Evolutionary conservation across 1,140 invertebrate genomes (phyloP).

Genomic region (Anthonomus grandis): DNA sequence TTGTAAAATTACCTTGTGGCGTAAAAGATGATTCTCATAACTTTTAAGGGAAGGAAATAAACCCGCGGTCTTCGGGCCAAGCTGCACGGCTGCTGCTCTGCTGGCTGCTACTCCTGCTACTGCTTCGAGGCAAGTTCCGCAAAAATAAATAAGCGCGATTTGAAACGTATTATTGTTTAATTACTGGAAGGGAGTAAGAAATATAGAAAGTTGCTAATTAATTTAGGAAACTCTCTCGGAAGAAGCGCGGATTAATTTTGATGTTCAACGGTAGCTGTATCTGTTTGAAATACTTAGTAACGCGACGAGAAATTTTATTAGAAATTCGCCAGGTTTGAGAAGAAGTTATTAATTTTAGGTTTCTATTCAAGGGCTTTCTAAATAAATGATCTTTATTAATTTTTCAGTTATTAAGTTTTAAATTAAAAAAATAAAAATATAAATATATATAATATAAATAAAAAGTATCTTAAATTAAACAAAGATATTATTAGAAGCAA

Average conservation of each 20-base stretch:
- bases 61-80: constrained; percentile 35
- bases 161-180: constrained; percentile 45
- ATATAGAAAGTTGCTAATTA: constrained; percentile 42
- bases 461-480: too few species aligned
- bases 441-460: too few species aligned
- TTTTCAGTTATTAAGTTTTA: too few species aligned
- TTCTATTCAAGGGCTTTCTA: too few species aligned
- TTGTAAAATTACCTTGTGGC: constrained; percentile 53
- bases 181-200: constrained; percentile 40
- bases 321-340: constrained; percentile 8
- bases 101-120: constrained; percentile 4
- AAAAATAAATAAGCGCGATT: constrained; percentile 41
- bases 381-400: too few species aligned
- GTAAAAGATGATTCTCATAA: constrained; percentile 47
- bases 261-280: constrained; percentile 33
- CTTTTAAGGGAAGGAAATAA: constrained; percentile 41
- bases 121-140: constrained; percentile 22
- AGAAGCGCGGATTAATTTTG: constrained; percentile 36
- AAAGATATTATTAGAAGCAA: too few species aligned
- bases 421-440: too few species aligned
- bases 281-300: constrained; percentile 30
- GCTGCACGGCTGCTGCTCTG: constrained; percentile 7
- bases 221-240: constrained; percentile 36
- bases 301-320: constrained; percentile 14
- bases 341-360: too few species aligned